Evolutionary conservation across 2,888 invertebrate species (phyloP).

Genomic region (Amitus sp.): DNA sequence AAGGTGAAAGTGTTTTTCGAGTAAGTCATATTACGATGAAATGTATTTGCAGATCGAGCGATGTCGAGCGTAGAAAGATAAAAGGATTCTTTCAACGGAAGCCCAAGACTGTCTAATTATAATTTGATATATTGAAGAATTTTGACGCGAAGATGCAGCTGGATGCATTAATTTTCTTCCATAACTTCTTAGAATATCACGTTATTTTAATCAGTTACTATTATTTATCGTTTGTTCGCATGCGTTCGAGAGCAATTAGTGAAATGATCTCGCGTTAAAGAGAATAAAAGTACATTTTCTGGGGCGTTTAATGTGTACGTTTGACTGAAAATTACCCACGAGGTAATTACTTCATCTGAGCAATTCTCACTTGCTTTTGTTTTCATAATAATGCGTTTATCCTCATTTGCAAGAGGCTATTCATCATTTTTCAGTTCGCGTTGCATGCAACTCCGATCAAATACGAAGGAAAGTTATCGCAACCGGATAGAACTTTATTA

Average conservation of each 20-base stretch:
- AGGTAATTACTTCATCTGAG: constrained; percentile 47
- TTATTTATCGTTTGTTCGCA: constrained; percentile 54
- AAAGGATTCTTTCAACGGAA: constrained; percentile 20
- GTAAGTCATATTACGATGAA: no score
- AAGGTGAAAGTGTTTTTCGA: no score
- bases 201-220: constrained; percentile 48
- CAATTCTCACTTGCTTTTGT: constrained; percentile 19
- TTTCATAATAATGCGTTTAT: constrained; percentile 3
- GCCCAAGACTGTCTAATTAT: constrained; percentile 20
- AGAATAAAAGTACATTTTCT: constrained; percentile 45
- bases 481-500: not conserved
- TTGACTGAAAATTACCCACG: constrained; percentile 42
- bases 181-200: constrained; percentile 39
- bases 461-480: not conserved
- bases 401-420: constrained; percentile 1
- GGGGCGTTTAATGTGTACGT: constrained; percentile 43
- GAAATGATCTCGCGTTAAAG: constrained; percentile 44
- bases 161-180: constrained; percentile 27
- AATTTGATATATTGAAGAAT: constrained; percentile 18
- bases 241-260: constrained; percentile 54
- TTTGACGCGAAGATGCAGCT: constrained; percentile 5
- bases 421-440: not conserved
- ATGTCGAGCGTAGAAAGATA: no score
- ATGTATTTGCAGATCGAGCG: no score
- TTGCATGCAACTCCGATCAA: not conserved